A percentile compares a stretch with the other conserved stretches of the same genome.
Evolutionary conservation across 2,888 invertebrate species (phyloP).

Genomic region (Microplitis manilae): DNA sequence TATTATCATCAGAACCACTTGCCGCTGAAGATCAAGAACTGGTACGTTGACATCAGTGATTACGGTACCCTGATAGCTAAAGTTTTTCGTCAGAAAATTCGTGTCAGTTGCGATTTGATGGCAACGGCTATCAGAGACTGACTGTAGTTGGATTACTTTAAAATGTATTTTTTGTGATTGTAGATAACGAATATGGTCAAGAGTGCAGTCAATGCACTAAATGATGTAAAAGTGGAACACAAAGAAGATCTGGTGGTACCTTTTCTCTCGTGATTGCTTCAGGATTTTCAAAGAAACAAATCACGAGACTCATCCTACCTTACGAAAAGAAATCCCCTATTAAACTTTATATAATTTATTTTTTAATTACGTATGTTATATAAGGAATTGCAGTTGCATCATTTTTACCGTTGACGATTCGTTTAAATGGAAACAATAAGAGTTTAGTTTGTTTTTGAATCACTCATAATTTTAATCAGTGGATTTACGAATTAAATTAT

Average conservation of each 20-base stretch:
- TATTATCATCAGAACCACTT: conserved; percentile 78
- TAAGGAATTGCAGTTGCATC: background rate
- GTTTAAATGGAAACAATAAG: background rate
- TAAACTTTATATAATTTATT: background rate
- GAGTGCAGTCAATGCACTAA: conserved; percentile 81
- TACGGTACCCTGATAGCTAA: too few relatives aligned
- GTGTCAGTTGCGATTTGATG: too few relatives aligned
- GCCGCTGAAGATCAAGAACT: conserved; percentile 78
- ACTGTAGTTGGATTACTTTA: background rate
- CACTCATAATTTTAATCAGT: background rate
- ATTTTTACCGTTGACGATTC: background rate
- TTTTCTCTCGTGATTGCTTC: conserved; percentile 74
- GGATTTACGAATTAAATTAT: background rate
- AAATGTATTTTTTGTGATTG: conserved; percentile 50
- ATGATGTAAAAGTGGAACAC: conserved; percentile 88
- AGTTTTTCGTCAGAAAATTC: too few relatives aligned
- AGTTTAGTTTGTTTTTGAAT: background rate
- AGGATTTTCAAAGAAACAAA: background rate
- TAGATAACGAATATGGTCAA: conserved; percentile 83
- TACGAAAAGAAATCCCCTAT: conserved; percentile 1
- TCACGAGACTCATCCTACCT: background rate
- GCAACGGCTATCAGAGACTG: background rate
- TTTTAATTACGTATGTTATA: background rate
- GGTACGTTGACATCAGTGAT: conserved; percentile 73
- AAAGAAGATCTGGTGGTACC: conserved; percentile 93